Percentiles rank a stretch among this genome's conserved stretches.
These are phyloP conservation scores for Forbesichthys papilliferus DNA, from an alignment of 2,113 vertebrate genomes.

Conservation along the genomic window DNA sequence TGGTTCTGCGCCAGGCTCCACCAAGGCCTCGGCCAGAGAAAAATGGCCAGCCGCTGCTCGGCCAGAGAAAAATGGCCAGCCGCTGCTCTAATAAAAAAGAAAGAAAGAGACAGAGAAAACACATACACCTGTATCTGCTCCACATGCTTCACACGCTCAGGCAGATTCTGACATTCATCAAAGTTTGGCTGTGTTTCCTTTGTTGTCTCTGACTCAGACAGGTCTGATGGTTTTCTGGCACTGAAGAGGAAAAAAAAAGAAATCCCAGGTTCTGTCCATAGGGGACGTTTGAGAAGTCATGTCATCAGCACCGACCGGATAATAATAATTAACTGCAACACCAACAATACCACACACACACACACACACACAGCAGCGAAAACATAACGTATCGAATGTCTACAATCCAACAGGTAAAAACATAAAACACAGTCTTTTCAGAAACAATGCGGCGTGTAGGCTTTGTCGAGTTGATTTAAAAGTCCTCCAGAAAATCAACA, in stretches of 20 bases:
- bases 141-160: constrained; percentile 60
- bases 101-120: constrained; percentile 54
- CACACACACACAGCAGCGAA: constrained; percentile 17
- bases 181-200: constrained; percentile 46
- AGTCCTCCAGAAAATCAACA: constrained; percentile 22
- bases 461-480: constrained; percentile 18
- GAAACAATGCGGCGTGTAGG: constrained; percentile 32
- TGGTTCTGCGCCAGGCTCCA: background rate
- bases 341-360: constrained; percentile 21
- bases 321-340: constrained; percentile 31
- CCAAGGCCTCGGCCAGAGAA: too few species aligned
- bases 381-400: constrained; percentile 37
- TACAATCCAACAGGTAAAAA: constrained; percentile 34
- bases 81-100: constrained; percentile 58
- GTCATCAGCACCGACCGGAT: constrained; percentile 14
- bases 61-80: background rate
- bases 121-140: constrained; percentile 60
- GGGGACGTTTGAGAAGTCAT: constrained; percentile 25
- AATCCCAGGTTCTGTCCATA: background rate
- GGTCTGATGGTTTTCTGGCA: constrained; percentile 41
- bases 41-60: background rate
- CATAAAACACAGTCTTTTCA: constrained; percentile 22
- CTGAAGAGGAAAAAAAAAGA: background rate
- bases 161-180: constrained; percentile 55
- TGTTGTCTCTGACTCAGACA: constrained; percentile 48